Evolutionary conservation across 2,113 vertebrate species (phyloP).

Genomic region (Peucedramus taeniatus): DNA sequence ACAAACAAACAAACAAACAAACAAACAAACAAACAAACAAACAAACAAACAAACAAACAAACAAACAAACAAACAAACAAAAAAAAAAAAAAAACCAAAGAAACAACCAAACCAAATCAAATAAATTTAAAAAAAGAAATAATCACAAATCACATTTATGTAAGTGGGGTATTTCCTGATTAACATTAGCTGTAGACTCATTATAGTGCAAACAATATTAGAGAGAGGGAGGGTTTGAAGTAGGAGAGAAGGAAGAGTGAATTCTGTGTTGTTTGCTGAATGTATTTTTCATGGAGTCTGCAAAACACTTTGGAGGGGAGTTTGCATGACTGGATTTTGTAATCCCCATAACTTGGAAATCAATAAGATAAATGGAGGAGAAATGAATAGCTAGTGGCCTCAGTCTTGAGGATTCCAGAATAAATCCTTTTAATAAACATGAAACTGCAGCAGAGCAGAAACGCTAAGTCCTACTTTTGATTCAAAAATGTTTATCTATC

Average conservation of each 20-base stretch:
- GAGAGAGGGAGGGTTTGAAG: background rate
- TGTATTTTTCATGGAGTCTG: background rate
- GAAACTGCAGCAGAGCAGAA: conserved; percentile 20
- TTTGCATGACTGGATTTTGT: background rate
- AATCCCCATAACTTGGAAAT: conserved; percentile 38
- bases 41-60: too few relatives aligned
- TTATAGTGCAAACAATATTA: background rate
- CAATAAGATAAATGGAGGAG: conserved; percentile 28
- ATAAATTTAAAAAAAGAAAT: background rate
- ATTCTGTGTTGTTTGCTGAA: background rate
- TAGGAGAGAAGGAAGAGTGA: background rate
- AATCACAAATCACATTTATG: background rate
- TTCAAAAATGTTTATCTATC: conserved; percentile 43
- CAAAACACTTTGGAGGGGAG: background rate
- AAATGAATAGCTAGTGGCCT: conserved; percentile 2
- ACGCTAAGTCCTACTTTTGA: conserved; percentile 8
- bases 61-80: too few relatives aligned
- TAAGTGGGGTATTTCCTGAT: background rate
- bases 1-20: too few relatives aligned
- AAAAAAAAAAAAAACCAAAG: background rate
- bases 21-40: too few relatives aligned
- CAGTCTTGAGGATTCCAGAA: conserved; percentile 6
- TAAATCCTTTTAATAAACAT: conserved; percentile 51
- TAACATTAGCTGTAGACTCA: background rate
- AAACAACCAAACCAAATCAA: too few relatives aligned